These are phyloP conservation scores for Periophthalmodon schlosseri DNA, from an alignment of 2,113 vertebrate genomes.

Conservation along the genomic window DNA sequence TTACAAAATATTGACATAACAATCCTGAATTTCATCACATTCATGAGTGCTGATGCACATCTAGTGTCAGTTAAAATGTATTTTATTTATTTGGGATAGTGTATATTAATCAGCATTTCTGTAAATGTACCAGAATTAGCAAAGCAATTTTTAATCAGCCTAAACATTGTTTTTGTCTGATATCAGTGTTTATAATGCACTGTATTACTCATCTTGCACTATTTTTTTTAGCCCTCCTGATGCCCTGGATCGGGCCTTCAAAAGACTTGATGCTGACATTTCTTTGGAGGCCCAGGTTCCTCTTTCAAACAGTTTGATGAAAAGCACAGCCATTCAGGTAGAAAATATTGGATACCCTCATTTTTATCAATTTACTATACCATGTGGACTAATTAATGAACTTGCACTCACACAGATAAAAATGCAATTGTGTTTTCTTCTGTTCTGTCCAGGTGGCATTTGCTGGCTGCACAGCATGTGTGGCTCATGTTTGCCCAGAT, in stretches of 20 bases:
- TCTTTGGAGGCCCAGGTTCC: conserved; percentile 92
- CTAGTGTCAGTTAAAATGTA: neutral
- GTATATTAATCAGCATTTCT: no score
- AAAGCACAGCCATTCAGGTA: conserved; percentile 87
- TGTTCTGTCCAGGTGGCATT: conserved; percentile 83
- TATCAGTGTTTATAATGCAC: neutral
- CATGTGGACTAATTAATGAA: neutral
- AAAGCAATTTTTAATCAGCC: no score
- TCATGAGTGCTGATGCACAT: neutral
- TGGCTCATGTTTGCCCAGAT: conserved; percentile 84
- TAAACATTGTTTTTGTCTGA: no score
- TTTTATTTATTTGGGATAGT: neutral
- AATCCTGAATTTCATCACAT: neutral
- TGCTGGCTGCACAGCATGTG: conserved; percentile 89
- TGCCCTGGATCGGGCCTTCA: conserved; percentile 86
- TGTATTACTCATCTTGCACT: neutral
- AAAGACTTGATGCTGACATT: conserved; percentile 89
- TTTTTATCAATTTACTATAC: neutral
- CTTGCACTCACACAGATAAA: neutral
- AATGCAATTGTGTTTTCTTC: neutral
- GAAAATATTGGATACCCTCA: neutral
- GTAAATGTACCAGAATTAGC: no score
- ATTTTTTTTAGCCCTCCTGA: conserved; percentile 72
- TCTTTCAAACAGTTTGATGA: conserved; percentile 81
- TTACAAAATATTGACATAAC: neutral